phyloP scores from a whole-genome alignment of 2,888 invertebrate species.

The Xestoiulus laeticollis region DNA sequence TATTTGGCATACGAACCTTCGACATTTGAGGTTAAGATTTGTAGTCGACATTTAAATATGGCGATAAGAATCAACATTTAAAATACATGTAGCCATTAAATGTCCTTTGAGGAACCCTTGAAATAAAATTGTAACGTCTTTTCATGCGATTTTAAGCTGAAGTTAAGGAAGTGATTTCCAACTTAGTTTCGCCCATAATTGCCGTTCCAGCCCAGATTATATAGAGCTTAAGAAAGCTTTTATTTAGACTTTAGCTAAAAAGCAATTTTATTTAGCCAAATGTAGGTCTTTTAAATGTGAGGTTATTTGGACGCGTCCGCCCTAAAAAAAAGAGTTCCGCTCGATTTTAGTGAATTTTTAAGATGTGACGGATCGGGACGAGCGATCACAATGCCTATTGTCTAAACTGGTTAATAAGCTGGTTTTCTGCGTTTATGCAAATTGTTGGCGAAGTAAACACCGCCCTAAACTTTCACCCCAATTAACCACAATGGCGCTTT shows the following conservation, averaged over 20 bases:
- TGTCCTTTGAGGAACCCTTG: neutral
- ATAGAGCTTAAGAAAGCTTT: constrained; percentile 19
- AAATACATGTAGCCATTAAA: too few relatives aligned
- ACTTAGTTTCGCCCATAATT: constrained; percentile 11
- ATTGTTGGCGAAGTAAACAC: constrained; percentile 20
- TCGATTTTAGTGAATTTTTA: constrained; percentile 1
- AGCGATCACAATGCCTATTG: constrained; percentile 34
- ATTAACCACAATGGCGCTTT: constrained; percentile 42
- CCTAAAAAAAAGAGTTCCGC: constrained; percentile 3
- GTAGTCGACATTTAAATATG: neutral
- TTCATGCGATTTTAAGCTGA: neutral
- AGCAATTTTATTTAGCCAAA: neutral
- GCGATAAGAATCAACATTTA: neutral
- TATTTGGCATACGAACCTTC: neutral
- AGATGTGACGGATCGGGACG: constrained; percentile 32
- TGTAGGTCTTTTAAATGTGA: constrained; percentile 13
- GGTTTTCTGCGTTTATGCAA: constrained; percentile 29
- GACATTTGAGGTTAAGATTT: neutral
- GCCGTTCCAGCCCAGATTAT: neutral
- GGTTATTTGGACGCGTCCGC: constrained; percentile 11
- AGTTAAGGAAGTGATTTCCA: constrained; percentile 13
- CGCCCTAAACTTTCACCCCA: constrained; percentile 34
- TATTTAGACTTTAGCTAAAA: constrained; percentile 1
- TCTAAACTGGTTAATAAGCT: constrained; percentile 37
- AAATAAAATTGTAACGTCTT: neutral